These are phyloP conservation scores for Xylota sylvarum DNA, from an alignment of 2,888 invertebrate genomes.

Conservation along the genomic window DNA sequence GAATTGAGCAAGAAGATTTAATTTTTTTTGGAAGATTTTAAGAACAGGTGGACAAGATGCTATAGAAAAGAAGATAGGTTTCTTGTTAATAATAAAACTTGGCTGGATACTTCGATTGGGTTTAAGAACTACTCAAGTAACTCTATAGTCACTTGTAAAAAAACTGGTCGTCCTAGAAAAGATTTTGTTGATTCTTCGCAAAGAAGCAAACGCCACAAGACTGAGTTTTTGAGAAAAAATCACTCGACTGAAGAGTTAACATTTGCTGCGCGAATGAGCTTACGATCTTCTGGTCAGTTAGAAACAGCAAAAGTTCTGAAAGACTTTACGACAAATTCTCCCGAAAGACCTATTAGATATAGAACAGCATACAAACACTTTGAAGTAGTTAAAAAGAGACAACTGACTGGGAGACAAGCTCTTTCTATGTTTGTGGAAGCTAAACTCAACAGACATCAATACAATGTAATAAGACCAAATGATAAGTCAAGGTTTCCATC, in stretches of 20 bases:
- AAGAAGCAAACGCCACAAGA: not conserved
- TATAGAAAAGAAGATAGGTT: slow-evolving; percentile 1
- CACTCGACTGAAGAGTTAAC: slow-evolving; percentile 2
- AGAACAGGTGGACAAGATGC: too few species aligned
- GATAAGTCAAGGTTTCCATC: not conserved
- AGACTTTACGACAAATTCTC: slow-evolving; percentile 3
- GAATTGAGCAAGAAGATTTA: slow-evolving; percentile 10
- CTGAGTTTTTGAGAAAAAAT: not conserved
- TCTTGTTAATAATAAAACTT: too few species aligned
- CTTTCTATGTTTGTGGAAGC: not conserved
- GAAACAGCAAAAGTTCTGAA: too few species aligned
- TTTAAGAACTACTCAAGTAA: slow-evolving; percentile 1
- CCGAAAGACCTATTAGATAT: too few species aligned
- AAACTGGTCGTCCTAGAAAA: not conserved
- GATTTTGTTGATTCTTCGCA: too few species aligned
- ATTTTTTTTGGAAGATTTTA: not conserved
- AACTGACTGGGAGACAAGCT: not conserved
- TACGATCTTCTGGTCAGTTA: too few species aligned
- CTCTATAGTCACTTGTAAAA: not conserved
- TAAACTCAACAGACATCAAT: not conserved
- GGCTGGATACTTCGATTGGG: not conserved
- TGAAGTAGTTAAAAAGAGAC: not conserved
- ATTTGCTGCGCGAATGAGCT: slow-evolving; percentile 1
- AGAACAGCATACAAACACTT: too few species aligned
- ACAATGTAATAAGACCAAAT: not conserved